Evolutionary conservation across 2,797 vertebrate genomes (phyloP).

Genomic region (Catamblyrhynchus diadema): DNA sequence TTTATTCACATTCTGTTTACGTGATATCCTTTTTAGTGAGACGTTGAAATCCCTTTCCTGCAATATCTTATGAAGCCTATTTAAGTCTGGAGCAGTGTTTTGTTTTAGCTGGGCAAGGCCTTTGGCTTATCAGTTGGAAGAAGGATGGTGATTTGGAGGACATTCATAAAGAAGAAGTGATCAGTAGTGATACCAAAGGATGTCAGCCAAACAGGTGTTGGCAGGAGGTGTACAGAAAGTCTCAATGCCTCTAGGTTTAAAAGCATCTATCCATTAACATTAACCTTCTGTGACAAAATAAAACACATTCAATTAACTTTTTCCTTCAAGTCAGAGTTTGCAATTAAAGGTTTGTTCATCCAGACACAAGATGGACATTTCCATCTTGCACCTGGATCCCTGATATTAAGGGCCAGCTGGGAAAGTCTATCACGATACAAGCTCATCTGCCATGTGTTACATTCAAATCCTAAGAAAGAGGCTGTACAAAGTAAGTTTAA

Average conservation of each 20-base stretch:
- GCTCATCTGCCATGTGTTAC: background rate
- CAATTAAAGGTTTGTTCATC: background rate
- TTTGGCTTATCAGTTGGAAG: background rate
- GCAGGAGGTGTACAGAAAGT: background rate
- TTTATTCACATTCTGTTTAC: background rate
- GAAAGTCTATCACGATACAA: background rate
- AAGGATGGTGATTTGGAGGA: background rate
- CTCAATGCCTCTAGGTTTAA: background rate
- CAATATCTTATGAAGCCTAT: background rate
- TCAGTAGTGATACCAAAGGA: background rate
- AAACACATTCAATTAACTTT: background rate
- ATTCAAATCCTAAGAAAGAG: background rate
- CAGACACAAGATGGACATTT: background rate
- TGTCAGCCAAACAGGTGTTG: background rate
- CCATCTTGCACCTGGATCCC: background rate
- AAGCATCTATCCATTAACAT: background rate
- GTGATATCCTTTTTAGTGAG: background rate
- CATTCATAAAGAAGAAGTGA: background rate
- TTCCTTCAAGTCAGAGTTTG: background rate
- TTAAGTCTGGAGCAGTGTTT: background rate
- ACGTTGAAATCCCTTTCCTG: background rate
- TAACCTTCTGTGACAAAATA: background rate
- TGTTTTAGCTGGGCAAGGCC: background rate
- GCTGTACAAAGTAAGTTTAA: background rate
- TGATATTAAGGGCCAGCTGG: background rate